Percentiles rank a stretch among this genome's conserved stretches.
Evolutionary conservation across 2,888 invertebrate genomes (phyloP).

Genomic region (Dicyrtomina minuta): DNA sequence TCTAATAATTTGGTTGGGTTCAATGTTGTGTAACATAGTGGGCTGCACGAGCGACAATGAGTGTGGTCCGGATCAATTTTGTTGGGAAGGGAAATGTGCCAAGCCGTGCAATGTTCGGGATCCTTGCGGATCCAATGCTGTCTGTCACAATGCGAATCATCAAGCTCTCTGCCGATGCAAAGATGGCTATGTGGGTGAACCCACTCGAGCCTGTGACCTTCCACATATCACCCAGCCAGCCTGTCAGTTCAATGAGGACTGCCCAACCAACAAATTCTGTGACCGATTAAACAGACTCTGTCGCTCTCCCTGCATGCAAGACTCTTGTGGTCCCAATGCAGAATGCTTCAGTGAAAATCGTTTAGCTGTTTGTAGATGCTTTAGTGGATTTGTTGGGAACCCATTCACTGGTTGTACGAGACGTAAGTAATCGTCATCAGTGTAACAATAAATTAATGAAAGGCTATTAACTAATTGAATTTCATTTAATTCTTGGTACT

Average conservation of each 20-base stretch:
- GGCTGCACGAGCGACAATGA: slow-evolving; percentile 80
- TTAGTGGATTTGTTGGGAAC: slow-evolving; percentile 73
- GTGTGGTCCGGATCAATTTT: slow-evolving; percentile 81
- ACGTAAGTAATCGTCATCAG: slow-evolving; percentile 60
- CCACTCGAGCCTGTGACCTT: slow-evolving; percentile 57
- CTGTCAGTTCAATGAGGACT: slow-evolving; percentile 88
- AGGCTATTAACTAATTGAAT: not conserved
- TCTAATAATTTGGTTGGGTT: not conserved
- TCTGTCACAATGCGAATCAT: slow-evolving; percentile 74
- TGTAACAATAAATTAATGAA: no score
- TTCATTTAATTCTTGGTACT: no score
- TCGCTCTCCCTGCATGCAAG: slow-evolving; percentile 76
- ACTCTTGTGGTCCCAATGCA: slow-evolving; percentile 78
- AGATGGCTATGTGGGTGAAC: slow-evolving; percentile 68
- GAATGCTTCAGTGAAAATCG: slow-evolving; percentile 76
- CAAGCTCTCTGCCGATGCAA: slow-evolving; percentile 78
- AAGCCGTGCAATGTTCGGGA: slow-evolving; percentile 63
- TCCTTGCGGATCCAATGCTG: slow-evolving; percentile 67
- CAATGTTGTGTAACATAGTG: slow-evolving; percentile 18
- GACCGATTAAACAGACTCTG: slow-evolving; percentile 81
- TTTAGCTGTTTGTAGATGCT: slow-evolving; percentile 73
- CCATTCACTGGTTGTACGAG: slow-evolving; percentile 71
- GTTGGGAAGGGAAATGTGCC: slow-evolving; percentile 68
- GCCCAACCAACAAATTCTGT: slow-evolving; percentile 80
- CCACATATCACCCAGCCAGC: slow-evolving; percentile 63